A percentile compares a stretch with the other conserved stretches of the same genome.
Evolutionary conservation across 2,797 vertebrate species (phyloP).

Genomic region (Natrix natrix): DNA sequence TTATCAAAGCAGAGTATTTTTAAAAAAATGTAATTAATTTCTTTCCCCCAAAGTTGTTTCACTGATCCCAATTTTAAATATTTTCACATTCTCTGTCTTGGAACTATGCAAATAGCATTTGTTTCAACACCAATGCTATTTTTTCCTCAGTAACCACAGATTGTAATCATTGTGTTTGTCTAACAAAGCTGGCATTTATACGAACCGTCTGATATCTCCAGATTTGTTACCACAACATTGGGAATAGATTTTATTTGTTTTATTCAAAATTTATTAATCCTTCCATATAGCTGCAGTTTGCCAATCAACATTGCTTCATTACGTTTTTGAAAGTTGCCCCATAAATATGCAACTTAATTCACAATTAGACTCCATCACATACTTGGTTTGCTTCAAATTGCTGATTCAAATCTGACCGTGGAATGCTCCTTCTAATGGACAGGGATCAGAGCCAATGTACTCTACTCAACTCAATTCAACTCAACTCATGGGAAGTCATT

Average conservation of each 20-base stretch:
- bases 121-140: constrained; percentile 4
- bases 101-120: constrained; percentile 46
- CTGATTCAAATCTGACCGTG: neutral
- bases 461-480: neutral
- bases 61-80: constrained; percentile 25
- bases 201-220: constrained; percentile 6
- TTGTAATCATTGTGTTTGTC: constrained; percentile 21
- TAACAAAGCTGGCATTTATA: constrained; percentile 35
- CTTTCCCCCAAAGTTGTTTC: neutral
- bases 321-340: constrained; percentile 7
- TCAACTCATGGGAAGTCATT: neutral
- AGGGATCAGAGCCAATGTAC: neutral
- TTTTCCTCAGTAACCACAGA: neutral
- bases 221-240: constrained; percentile 30
- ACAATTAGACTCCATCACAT: neutral
- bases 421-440: neutral
- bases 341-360: constrained; percentile 12
- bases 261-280: constrained; percentile 49
- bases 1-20: constrained; percentile 26
- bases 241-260: constrained; percentile 44
- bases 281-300: constrained; percentile 44
- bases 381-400: neutral
- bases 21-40: neutral
- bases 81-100: constrained; percentile 38
- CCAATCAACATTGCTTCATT: constrained; percentile 20